Evolutionary conservation across 2,888 invertebrate genomes (phyloP), one percentile per base, ranked within the genome.

Genomic region (Cistogaster globosa): DNA sequence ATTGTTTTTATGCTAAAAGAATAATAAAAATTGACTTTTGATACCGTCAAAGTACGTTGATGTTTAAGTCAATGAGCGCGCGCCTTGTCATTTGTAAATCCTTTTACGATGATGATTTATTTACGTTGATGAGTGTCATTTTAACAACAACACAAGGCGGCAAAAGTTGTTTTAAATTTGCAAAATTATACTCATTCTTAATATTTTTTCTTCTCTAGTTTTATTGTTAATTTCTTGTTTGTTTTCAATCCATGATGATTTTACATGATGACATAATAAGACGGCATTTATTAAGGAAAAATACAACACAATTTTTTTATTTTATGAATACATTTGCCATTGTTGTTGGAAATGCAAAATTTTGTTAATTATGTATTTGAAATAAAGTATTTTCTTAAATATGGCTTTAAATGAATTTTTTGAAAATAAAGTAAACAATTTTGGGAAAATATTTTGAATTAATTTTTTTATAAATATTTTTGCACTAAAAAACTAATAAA

Each of bases 91-190:
- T 82, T 78, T 82, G 78, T 79, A 82, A 82, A 82, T 85, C 85
- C 82, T 85, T 85, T 85, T 82, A 85, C 82, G 82, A 82, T 85
- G 71, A 79, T 79, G 85, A 85, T 85, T 85, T 82, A 82, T 82
- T 69, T 55, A 18, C 26, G 18, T 74, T 75, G 75, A 78, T 82
- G 82, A 82, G 75, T 85, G 82, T 75, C 82, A 82, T 82, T 85
- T 75, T 65, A 78, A 75, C 82, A 82, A 62, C 60, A 42, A 82
- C 74, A 71, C 60, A 71, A 82, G 78, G 82, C 85, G 81, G 84
- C 77, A 82, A 78, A 82, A 72, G 53, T 71, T 71, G 71, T 75
- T 79, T 85, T 38, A 82, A 85, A 85, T 75, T 32, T 53, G 38
- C 63, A 82, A 85, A 71, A 79, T 69, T 63, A 36, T 22, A 42